Percentiles rank a stretch among this genome's conserved stretches.
These are phyloP conservation scores for Eupithecia tripunctaria DNA, from an alignment of 2,888 invertebrate genomes.

Conservation along the genomic window DNA sequence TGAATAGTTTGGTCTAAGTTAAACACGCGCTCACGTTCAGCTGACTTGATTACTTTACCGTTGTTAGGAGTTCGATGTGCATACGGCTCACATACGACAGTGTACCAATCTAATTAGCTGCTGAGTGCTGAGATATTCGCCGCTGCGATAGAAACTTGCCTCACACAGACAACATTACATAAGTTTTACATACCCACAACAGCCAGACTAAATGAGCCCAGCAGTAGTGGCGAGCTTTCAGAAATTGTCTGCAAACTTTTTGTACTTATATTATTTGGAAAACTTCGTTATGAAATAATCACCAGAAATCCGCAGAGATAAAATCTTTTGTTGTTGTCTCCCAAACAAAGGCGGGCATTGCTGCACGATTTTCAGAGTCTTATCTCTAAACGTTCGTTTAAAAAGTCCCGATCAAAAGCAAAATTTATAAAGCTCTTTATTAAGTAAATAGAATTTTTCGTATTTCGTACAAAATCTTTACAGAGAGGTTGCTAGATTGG, in stretches of 20 bases:
- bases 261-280: slow-evolving; percentile 56
- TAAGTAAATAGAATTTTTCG: slow-evolving; percentile 3
- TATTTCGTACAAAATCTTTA: not conserved
- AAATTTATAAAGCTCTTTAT: slow-evolving; percentile 19
- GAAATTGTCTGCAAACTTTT: slow-evolving; percentile 47
- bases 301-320: slow-evolving; percentile 56
- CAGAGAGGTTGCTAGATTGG: not conserved
- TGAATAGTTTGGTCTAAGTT: slow-evolving; percentile 32
- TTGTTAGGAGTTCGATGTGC: slow-evolving; percentile 47
- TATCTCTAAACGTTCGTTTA: slow-evolving; percentile 53
- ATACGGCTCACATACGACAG: slow-evolving; percentile 48
- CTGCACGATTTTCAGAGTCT: slow-evolving; percentile 57
- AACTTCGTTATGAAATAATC: slow-evolving; percentile 60
- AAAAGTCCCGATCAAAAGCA: slow-evolving; percentile 47
- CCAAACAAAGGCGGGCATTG: slow-evolving; percentile 60
- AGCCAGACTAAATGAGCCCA: slow-evolving; percentile 42
- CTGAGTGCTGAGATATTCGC: slow-evolving; percentile 59
- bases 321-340: slow-evolving; percentile 66
- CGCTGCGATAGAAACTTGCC: slow-evolving; percentile 68
- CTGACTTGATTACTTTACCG: slow-evolving; percentile 49
- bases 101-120: slow-evolving; percentile 70
- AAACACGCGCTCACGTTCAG: slow-evolving; percentile 32
- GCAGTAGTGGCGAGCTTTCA: slow-evolving; percentile 42
- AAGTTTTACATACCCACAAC: slow-evolving; percentile 58
- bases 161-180: slow-evolving; percentile 67